Conservation (phyloP, 2,888 invertebrate species). For the Cartodere bifasciata region DNA sequence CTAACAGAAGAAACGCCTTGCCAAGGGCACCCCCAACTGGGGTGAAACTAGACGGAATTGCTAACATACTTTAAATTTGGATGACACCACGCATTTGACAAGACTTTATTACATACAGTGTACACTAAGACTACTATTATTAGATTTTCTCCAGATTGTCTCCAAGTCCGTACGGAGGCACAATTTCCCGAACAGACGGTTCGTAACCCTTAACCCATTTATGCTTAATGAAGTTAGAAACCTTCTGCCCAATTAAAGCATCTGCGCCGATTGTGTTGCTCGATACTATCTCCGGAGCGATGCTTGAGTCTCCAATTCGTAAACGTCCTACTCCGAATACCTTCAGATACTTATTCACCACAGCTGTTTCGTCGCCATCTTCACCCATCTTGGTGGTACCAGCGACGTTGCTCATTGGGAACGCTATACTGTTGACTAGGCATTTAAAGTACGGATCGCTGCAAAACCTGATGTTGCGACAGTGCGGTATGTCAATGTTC, state of each 20-base stretch:
- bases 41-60: no score
- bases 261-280: conserved; percentile 43
- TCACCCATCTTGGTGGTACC: conserved; percentile 58
- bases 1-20: conserved; percentile 21
- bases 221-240: conserved; percentile 30
- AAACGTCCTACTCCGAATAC: conserved; percentile 54
- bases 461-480: conserved; percentile 25
- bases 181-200: no score
- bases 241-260: conserved; percentile 42
- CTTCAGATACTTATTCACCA: conserved; percentile 54
- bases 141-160: no score
- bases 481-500: conserved; percentile 28
- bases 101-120: no score
- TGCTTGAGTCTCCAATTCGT: conserved; percentile 64
- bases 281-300: conserved; percentile 60
- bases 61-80: no score
- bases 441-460: conserved; percentile 44
- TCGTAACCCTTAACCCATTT: conserved; percentile 9
- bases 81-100: no score
- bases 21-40: conserved; percentile 21
- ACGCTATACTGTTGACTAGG: conserved; percentile 22
- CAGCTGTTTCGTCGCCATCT: conserved; percentile 40
- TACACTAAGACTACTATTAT: no score
- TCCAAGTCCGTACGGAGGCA: no score
- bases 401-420: conserved; percentile 23